Evolutionary conservation across 2,888 invertebrate species (phyloP).

Genomic region (Drosophila neotestacea): DNA sequence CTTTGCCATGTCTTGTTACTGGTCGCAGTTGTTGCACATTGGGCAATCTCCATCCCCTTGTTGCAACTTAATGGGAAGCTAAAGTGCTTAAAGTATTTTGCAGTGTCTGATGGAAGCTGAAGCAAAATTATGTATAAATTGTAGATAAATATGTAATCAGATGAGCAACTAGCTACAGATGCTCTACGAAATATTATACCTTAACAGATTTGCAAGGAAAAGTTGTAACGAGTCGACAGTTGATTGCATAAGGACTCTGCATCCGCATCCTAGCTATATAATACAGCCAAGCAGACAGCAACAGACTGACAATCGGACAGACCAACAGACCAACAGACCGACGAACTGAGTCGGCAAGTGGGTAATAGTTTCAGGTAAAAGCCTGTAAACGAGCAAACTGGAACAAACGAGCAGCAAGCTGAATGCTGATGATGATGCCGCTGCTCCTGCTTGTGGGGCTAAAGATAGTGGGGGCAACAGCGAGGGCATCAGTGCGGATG

Average conservation of each 20-base stretch:
- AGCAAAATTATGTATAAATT: constrained; percentile 76
- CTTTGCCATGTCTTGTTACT: constrained; percentile 24
- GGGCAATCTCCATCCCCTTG: background rate
- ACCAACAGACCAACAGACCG: constrained; percentile 26
- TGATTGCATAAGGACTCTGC: constrained; percentile 72
- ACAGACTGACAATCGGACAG: constrained; percentile 14
- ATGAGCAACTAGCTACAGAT: constrained; percentile 72
- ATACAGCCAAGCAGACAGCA: constrained; percentile 47
- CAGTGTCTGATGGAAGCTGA: constrained; percentile 44
- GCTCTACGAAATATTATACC: constrained; percentile 62
- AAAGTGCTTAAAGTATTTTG: constrained; percentile 69
- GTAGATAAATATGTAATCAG: constrained; percentile 80
- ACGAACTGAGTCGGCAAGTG: constrained; percentile 66
- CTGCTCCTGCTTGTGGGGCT: constrained; percentile 24
- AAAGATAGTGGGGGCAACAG: constrained; percentile 14
- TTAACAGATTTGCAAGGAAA: constrained; percentile 62
- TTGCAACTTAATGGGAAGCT: constrained; percentile 37
- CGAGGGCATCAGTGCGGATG: constrained; percentile 58
- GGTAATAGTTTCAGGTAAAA: constrained; percentile 82
- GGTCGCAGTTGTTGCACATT: constrained; percentile 44
- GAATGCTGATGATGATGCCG: constrained; percentile 52
- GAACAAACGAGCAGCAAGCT: constrained; percentile 76
- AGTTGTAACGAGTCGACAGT: constrained; percentile 72
- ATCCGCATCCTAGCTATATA: constrained; percentile 47
- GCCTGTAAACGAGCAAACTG: constrained; percentile 82